Conservation (phyloP, 1,140 invertebrate genomes). For the Episyrphus balteatus region DNA sequence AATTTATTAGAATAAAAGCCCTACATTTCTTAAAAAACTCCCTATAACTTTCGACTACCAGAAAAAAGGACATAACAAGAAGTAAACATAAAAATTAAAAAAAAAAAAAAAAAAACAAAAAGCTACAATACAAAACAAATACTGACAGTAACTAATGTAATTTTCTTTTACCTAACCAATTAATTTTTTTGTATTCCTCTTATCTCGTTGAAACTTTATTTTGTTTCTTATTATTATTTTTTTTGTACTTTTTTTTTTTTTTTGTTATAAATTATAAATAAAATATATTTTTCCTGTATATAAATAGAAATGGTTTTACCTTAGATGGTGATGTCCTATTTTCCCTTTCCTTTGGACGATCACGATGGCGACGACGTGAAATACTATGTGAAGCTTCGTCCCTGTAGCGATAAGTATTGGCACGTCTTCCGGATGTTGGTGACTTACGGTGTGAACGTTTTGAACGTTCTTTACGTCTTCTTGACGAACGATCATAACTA, state of each 20-base stretch:
- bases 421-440: slow-evolving; percentile 43
- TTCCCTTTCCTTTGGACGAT: slow-evolving; percentile 33
- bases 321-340: slow-evolving; percentile 33
- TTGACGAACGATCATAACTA: slow-evolving; percentile 50
- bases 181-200: too few species aligned
- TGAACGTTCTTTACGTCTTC: slow-evolving; percentile 47
- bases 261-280: not conserved
- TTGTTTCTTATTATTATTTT: slow-evolving; percentile 12
- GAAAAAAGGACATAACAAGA: too few species aligned
- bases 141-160: too few species aligned
- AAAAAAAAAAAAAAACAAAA: too few species aligned
- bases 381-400: slow-evolving; percentile 37
- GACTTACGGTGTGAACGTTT: slow-evolving; percentile 49
- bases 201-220: slow-evolving; percentile 13
- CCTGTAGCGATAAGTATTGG: slow-evolving; percentile 46
- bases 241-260: slow-evolving; percentile 11
- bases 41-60: too few species aligned
- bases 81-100: too few species aligned
- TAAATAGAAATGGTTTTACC: slow-evolving; percentile 38
- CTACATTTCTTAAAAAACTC: too few species aligned
- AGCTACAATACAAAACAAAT: too few species aligned
- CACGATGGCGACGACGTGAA: slow-evolving; percentile 28
- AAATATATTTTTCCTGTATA: slow-evolving; percentile 5
- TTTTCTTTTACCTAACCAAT: too few species aligned
- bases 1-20: too few species aligned